A percentile compares a stretch with the other conserved stretches of the same genome.
Evolutionary conservation across 2,797 vertebrate species (phyloP).

Genomic region (Anniella stebbinsi): DNA sequence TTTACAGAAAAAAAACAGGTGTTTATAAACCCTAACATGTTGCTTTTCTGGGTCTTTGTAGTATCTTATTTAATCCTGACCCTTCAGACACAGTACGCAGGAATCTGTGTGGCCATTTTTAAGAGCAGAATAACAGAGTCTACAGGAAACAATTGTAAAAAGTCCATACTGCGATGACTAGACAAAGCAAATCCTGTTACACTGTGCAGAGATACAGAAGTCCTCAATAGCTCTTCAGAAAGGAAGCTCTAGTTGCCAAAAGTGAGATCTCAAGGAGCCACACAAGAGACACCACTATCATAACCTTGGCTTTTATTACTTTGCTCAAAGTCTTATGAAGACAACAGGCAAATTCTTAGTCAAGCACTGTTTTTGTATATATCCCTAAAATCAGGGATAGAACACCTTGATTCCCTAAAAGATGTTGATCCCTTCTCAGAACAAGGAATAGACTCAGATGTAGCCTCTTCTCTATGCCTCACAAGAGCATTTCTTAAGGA

Average conservation of each 20-base stretch:
- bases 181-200: conserved; percentile 14
- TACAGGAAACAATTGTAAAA: conserved; percentile 2
- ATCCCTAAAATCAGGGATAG: background rate
- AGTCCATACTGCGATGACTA: background rate
- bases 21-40: conserved; percentile 1
- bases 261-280: conserved; percentile 15
- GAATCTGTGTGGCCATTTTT: conserved; percentile 19
- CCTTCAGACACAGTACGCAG: background rate
- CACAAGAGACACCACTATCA: background rate
- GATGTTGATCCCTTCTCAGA: background rate
- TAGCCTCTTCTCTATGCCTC: background rate
- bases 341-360: background rate
- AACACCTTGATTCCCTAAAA: background rate
- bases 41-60: background rate
- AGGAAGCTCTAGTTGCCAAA: background rate
- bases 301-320: background rate
- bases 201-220: background rate
- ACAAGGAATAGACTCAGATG: background rate
- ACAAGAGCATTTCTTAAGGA: background rate
- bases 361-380: background rate
- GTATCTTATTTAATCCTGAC: background rate
- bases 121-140: background rate
- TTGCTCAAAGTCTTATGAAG: background rate
- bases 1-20: conserved; percentile 8
- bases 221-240: background rate